These are phyloP conservation scores for Electrona antarctica DNA, from an alignment of 2,113 vertebrate species.

Conservation along the genomic window DNA sequence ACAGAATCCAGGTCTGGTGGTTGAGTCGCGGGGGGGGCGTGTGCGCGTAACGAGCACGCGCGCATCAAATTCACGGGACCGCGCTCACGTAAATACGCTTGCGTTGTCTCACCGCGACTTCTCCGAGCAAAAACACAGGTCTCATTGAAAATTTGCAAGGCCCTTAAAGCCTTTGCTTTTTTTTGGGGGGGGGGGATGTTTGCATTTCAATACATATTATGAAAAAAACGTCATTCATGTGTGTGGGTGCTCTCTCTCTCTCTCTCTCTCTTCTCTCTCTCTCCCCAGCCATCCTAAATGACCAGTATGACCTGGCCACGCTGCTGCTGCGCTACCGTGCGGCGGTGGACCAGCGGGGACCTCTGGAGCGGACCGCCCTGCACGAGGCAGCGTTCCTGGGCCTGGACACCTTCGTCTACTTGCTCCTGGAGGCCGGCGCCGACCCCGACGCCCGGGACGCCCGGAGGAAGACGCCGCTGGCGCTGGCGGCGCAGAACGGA, in stretches of 20 bases:
- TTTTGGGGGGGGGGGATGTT: too few species aligned
- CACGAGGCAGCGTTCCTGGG: conserved; percentile 91
- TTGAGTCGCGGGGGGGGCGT: too few species aligned
- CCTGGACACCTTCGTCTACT: conserved; percentile 82
- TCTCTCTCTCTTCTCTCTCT: conserved; percentile 9
- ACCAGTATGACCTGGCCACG: conserved; percentile 85
- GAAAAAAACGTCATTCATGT: not conserved
- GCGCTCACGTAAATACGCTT: too few species aligned
- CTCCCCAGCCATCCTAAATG: conserved; percentile 83
- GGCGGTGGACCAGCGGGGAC: conserved; percentile 82
- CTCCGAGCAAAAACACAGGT: too few species aligned
- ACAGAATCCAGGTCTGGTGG: too few species aligned
- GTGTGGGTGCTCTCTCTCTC: conserved; percentile 1
- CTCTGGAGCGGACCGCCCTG: conserved; percentile 87
- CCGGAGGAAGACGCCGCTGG: conserved; percentile 88
- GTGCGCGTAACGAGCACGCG: too few species aligned
- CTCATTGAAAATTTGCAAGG: too few species aligned
- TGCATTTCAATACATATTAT: too few species aligned
- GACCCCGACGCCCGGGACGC: conserved; percentile 84
- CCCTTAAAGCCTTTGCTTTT: too few species aligned
- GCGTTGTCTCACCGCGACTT: too few species aligned
- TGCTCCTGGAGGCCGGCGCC: conserved; percentile 86
- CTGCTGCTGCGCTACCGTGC: conserved; percentile 85
- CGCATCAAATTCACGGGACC: too few species aligned
- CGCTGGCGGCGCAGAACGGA: conserved; percentile 89